Percentiles rank a stretch among this genome's conserved stretches.
phyloP scores from a whole-genome alignment of 1,140 invertebrate species.

The Drosophila grimshawi region DNA sequence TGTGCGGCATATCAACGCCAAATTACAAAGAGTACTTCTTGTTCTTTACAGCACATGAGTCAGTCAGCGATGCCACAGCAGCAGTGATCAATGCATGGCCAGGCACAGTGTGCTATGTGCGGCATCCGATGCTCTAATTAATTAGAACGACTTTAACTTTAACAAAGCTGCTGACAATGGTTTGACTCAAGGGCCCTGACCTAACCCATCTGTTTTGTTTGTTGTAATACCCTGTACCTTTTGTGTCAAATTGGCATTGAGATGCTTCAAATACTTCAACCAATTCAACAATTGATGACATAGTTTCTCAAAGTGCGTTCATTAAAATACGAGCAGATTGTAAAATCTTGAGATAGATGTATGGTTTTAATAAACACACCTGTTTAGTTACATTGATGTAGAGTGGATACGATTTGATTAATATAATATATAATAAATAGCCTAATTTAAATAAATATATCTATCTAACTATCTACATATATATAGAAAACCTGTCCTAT shows the following conservation, averaged over 20 bases:
- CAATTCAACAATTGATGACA: too few relatives aligned
- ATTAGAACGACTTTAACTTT: constrained; percentile 53
- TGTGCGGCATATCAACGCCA: constrained; percentile 74
- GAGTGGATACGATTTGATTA: too few relatives aligned
- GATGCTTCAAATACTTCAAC: too few relatives aligned
- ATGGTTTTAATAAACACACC: too few relatives aligned
- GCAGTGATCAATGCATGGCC: constrained; percentile 5
- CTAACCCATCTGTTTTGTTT: constrained; percentile 34
- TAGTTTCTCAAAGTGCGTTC: too few relatives aligned
- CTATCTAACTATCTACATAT: too few relatives aligned
- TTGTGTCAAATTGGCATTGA: neutral
- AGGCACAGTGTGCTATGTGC: neutral
- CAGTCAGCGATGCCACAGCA: constrained; percentile 34
- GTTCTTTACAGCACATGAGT: constrained; percentile 51
- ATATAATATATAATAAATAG: too few relatives aligned
- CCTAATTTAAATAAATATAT: too few relatives aligned
- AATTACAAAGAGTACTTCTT: constrained; percentile 73
- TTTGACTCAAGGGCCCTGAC: constrained; percentile 48
- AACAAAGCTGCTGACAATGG: constrained; percentile 33
- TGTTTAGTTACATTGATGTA: too few relatives aligned
- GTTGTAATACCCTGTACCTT: constrained; percentile 6
- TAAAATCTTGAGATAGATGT: too few relatives aligned
- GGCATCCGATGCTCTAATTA: constrained; percentile 67
- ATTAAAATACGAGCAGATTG: too few relatives aligned
- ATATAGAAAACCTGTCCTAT: too few relatives aligned